phyloP scores from a whole-genome alignment of 2,113 vertebrate genomes.

The Myotis brandtii region DNA sequence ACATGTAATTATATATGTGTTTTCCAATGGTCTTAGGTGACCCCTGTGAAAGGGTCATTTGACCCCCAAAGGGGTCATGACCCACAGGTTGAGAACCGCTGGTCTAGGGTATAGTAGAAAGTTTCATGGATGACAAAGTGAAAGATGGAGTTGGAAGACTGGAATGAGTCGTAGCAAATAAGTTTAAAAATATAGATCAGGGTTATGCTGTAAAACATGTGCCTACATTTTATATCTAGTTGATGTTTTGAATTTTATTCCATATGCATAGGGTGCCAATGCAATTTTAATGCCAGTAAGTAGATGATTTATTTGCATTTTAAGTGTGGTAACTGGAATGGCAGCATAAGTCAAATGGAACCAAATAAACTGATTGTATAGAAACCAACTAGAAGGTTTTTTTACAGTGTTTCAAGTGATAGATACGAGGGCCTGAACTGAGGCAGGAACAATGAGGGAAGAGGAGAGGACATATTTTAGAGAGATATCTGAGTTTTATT shows the following conservation, averaged over 20 bases:
- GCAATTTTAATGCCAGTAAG: neutral
- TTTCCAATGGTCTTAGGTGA: too few relatives aligned
- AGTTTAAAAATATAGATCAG: neutral
- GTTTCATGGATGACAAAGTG: neutral
- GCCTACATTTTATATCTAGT: neutral
- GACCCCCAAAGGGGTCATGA: too few relatives aligned
- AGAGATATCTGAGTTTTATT: neutral
- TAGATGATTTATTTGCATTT: conserved; percentile 28
- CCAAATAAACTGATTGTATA: neutral
- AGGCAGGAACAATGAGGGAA: neutral
- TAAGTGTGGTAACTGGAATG: neutral
- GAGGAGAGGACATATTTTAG: neutral
- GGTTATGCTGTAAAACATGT: neutral
- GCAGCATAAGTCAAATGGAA: neutral
- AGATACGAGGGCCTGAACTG: neutral
- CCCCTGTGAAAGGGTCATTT: too few relatives aligned
- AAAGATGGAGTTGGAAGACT: neutral
- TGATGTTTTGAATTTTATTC: neutral
- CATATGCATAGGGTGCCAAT: neutral
- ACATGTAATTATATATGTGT: too few relatives aligned
- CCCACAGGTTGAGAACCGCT: too few relatives aligned
- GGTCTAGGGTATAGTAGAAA: neutral
- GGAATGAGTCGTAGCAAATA: neutral
- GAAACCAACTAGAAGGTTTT: neutral
- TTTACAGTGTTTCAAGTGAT: neutral